Evolutionary conservation across 1,140 invertebrate genomes (phyloP), one percentile per base, ranked within the genome.

Genomic region (Lepeophtheirus salmonis): DNA sequence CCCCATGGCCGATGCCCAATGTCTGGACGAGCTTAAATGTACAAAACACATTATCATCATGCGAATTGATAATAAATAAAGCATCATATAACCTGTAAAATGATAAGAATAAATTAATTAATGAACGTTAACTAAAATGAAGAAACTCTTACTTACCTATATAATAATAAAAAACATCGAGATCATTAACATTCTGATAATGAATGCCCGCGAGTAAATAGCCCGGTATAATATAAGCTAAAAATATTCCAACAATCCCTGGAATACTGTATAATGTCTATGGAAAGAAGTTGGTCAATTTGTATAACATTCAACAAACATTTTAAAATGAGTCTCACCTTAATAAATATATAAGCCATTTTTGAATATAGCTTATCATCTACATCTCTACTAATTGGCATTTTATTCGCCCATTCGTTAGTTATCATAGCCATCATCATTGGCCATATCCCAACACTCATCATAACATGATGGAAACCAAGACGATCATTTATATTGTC

Each of bases 401-500:
- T 73, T 49, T 83, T 77, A 68, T 80, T 78, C 50, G 76, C 76
- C 64, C 79, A 71, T 24, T 83, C 79, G 66, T 86, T 84, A 1
- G 76, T 71, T 24, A 83, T 76, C 25, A 81, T 71, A 24, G 81
- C 73, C 63, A 87, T 73, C 3, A 89, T 68, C 6, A 84, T 64
- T 0, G 88, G 86, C 82, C 84, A 86, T 25, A 79, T 77, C 0
- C 78, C 75, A 22, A 92, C 67, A 24, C 80, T 80, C 73, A 86
- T 79, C 56, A 85, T 79, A n/a, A 80, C 75, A 66, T 89, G 88
- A 70, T 89, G 83, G 67, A 84, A 89, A 1, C 85, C 86, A 25
- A 88, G 70, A 55, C 87, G 77, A 63, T 75, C 74, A 50, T 68
- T 68, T 0, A 73, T 61, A 50, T 68, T 64, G 30, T 72, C 71